Evolutionary conservation across 1,140 invertebrate species (phyloP).

Genomic region (Cydia splendana): DNA sequence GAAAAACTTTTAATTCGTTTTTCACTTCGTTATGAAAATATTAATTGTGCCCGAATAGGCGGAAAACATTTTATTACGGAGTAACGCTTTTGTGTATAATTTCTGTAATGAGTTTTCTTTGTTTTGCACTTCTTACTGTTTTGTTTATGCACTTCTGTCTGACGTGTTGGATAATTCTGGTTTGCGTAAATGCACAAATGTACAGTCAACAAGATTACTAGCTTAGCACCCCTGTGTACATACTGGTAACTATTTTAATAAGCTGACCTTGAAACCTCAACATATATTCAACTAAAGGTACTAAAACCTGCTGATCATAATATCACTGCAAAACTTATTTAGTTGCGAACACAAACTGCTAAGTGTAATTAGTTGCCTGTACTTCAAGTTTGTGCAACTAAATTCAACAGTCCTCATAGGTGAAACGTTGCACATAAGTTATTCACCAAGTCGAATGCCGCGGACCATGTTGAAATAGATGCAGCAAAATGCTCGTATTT

Average conservation of each 20-base stretch:
- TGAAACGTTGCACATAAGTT: conserved; percentile 11
- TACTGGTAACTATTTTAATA: no score
- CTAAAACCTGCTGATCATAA: no score
- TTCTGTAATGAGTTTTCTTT: conserved; percentile 22
- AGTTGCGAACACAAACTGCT: not conserved
- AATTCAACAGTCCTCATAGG: conserved; percentile 15
- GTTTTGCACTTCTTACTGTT: conserved; percentile 1
- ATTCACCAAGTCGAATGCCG: not conserved
- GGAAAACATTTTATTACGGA: conserved; percentile 55
- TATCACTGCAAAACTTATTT: no score
- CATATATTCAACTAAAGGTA: no score
- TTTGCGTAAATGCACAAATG: not conserved
- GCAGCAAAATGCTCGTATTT: no score
- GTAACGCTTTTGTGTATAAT: conserved; percentile 40
- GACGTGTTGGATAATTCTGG: not conserved
- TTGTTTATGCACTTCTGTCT: not conserved
- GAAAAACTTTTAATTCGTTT: conserved; percentile 72
- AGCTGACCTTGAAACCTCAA: no score
- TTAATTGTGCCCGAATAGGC: conserved; percentile 58
- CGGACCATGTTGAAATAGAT: no score
- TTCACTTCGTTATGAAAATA: conserved; percentile 67
- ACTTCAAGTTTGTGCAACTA: conserved; percentile 7
- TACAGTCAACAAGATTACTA: no score
- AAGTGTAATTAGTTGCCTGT: conserved; percentile 5
- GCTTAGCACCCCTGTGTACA: no score